A percentile compares a stretch with the other conserved stretches of the same genome.
Conservation (phyloP, 2,797 vertebrate genomes). For the Megalops cyprinoides region DNA sequence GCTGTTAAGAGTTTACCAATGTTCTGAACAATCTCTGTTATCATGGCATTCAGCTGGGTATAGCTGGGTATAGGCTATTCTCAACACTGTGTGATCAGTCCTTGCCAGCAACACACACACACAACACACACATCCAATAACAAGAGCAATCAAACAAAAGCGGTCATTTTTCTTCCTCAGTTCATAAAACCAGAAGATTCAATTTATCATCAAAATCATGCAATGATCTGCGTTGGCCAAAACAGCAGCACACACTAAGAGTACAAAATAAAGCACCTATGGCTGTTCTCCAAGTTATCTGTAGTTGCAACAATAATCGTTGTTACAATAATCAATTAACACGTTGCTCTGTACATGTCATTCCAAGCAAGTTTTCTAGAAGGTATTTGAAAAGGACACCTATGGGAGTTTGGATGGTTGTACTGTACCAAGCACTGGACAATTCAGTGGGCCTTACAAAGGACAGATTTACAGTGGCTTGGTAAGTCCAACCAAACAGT, state of each 20-base stretch:
- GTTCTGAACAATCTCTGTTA: background rate
- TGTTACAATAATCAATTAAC: background rate
- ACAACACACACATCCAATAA: background rate
- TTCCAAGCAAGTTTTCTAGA: background rate
- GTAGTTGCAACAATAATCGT: background rate
- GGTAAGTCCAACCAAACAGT: background rate
- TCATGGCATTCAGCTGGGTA: background rate
- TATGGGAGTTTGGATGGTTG: background rate
- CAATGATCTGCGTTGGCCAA: background rate
- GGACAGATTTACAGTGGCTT: background rate
- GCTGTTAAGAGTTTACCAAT: background rate
- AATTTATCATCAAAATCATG: background rate
- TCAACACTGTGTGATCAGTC: background rate
- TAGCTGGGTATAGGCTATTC: background rate
- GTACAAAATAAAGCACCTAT: background rate
- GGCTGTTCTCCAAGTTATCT: background rate
- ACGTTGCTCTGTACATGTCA: background rate
- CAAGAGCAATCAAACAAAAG: background rate
- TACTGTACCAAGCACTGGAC: background rate
- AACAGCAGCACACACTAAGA: background rate
- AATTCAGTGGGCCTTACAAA: background rate
- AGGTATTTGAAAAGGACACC: background rate
- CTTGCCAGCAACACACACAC: background rate
- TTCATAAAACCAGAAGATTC: background rate
- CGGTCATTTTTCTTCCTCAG: background rate